Evolutionary conservation across 2,113 vertebrate species (phyloP).

Genomic region (Talpa occidentalis): DNA sequence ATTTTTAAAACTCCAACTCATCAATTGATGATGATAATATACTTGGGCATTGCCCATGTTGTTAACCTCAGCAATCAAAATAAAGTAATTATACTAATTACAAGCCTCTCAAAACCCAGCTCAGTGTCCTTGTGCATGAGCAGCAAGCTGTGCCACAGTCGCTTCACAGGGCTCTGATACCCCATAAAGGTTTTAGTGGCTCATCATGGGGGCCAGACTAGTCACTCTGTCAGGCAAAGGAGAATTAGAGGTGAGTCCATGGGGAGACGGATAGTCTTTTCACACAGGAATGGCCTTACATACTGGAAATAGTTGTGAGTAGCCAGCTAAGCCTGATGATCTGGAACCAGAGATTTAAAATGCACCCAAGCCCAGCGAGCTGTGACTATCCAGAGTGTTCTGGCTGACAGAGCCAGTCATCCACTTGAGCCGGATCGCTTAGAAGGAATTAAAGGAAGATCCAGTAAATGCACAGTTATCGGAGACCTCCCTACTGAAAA

Average conservation of each 20-base stretch:
- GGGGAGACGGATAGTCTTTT: conserved; percentile 66
- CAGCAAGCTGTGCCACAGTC: conserved; percentile 55
- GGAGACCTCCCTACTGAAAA: conserved; percentile 18
- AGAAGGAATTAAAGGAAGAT: conserved; percentile 56
- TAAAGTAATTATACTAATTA: conserved; percentile 83
- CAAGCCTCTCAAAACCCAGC: conserved; percentile 74
- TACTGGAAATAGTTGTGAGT: conserved; percentile 9
- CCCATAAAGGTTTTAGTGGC: conserved; percentile 36
- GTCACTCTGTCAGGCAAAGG: conserved; percentile 63
- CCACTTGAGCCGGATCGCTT: background rate
- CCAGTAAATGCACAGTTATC: background rate
- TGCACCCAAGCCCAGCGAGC: background rate
- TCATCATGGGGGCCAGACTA: conserved; percentile 9
- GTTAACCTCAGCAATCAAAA: conserved; percentile 83
- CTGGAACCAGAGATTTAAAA: conserved; percentile 75
- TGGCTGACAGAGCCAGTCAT: conserved; percentile 57
- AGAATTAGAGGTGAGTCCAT: conserved; percentile 77
- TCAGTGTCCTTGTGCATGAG: conserved; percentile 74
- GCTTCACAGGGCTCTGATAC: background rate
- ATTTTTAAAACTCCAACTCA: conserved; percentile 77
- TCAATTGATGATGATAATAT: conserved; percentile 81
- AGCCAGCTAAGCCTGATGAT: conserved; percentile 42
- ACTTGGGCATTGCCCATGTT: conserved; percentile 80
- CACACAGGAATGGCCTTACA: conserved; percentile 39
- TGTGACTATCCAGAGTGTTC: conserved; percentile 60